Base-by-base conservation (phyloP, 2,797 vertebrate genomes). In the Xerus rutilus region DNA sequence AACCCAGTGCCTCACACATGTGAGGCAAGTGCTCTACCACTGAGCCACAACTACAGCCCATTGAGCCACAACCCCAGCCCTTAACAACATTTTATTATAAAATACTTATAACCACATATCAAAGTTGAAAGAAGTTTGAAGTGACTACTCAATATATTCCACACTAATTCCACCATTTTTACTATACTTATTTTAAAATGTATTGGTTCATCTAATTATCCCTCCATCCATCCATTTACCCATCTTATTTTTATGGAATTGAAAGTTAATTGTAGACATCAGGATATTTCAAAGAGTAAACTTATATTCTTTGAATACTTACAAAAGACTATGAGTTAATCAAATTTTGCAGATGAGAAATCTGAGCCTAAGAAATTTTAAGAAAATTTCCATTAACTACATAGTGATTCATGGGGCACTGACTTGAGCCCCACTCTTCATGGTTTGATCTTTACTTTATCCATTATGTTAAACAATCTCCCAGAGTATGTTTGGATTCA, bases 271-370 rank as follows among this genome's bases (percentile, higher is more conserved):
- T 94, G 28, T 23, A 90, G 64, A 84, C 23, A 85, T 64, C 9
- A 91, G 8, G 35, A 72, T 90, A 85, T 76, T 94, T 65, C 3
- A 86, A 13, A 91, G 88, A 78, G 93, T 47, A 54, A 47, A 5
- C 86, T 85, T 82, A 43, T 45, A 52, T 84, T 91, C 73, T 45
- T 92, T 88, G 4, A 96, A 89, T 94, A 83, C 72, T 84, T 72
- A 72, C 1, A 67, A 70, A 90, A 67, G 2, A 12, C 35, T 92
- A 3, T 2, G 12, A 88, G 82, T 86, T 78, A 87, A 79, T 35
- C 89, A 28, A 3, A 77, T 81, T 95, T 95, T 92, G 15, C 3
- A 73, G 13, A 73, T 74, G 35, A 89, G 47, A 94, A 91, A 67
- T 2, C 2, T 23, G 23, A 92, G 12, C 32, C 30, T 85, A 30